phyloP scores from a whole-genome alignment of 2,113 vertebrate species.

The Boulengeromyrus knoepffleri region DNA sequence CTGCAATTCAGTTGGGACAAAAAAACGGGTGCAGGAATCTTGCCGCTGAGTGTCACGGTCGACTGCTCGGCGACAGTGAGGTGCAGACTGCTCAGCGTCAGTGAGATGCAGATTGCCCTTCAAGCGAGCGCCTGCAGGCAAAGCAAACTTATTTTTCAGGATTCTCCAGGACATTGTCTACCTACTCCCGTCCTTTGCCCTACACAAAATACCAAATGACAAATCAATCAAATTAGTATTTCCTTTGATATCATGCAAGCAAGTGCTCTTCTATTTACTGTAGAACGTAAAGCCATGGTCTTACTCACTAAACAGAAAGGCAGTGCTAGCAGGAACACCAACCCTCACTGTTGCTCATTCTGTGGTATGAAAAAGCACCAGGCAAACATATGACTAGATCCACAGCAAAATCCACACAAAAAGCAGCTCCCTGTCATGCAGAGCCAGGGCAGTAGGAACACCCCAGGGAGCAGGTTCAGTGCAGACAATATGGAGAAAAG shows the following conservation, averaged over 20 bases:
- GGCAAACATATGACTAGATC: neutral
- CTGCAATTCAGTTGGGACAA: conserved; percentile 47
- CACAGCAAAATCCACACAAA: neutral
- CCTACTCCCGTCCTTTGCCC: neutral
- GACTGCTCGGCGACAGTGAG: neutral
- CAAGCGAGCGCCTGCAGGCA: neutral
- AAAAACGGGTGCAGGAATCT: conserved; percentile 37
- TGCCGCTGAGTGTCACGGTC: neutral
- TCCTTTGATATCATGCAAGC: neutral
- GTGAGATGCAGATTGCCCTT: neutral
- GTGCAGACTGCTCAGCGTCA: neutral
- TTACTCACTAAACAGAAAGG: neutral
- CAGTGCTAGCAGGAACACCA: neutral
- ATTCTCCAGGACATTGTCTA: neutral
- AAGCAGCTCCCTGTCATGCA: neutral
- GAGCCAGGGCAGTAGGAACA: neutral
- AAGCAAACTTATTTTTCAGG: neutral
- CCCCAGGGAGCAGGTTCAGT: neutral
- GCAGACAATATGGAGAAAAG: neutral
- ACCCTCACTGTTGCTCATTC: neutral
- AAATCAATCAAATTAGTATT: neutral
- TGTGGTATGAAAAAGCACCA: neutral
- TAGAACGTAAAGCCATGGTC: neutral
- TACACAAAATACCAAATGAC: neutral
- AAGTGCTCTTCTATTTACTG: neutral